Evolutionary conservation across 2,888 invertebrate species (phyloP).

Genomic region (Amphipyra tragopoginis): DNA sequence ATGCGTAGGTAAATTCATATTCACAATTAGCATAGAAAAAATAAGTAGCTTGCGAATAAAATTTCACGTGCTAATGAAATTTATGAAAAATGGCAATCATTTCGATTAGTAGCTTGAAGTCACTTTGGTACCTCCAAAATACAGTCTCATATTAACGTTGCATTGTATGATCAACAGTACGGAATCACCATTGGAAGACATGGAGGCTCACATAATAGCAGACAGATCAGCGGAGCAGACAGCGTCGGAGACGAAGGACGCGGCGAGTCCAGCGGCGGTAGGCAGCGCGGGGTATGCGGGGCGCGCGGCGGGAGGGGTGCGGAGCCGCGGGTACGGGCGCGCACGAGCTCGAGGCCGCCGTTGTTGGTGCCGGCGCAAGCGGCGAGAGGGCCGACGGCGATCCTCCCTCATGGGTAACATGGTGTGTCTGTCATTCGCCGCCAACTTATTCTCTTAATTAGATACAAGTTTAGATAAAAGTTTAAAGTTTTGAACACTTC

Average conservation of each 20-base stretch:
- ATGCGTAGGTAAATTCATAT: no score
- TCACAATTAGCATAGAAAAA: no score
- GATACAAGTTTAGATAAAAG: conserved; percentile 8
- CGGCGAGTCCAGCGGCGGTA: conserved; percentile 60
- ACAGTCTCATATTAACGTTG: conserved; percentile 1
- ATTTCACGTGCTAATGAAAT: no score
- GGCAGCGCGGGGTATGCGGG: conserved; percentile 61
- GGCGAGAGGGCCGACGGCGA: conserved; percentile 84
- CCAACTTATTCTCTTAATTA: conserved; percentile 74
- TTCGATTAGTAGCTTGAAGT: no score
- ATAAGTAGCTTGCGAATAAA: no score
- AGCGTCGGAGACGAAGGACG: conserved; percentile 59
- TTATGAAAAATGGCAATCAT: no score
- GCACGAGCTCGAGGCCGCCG: conserved; percentile 75
- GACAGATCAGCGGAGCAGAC: conserved; percentile 80
- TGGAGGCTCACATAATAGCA: conserved; percentile 83
- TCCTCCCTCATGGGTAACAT: conserved; percentile 87
- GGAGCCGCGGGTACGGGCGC: conserved; percentile 83
- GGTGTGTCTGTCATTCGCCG: conserved; percentile 85
- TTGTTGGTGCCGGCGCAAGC: conserved; percentile 85
- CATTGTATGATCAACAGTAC: conserved; percentile 66
- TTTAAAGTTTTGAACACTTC: no score
- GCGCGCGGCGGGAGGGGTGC: conserved; percentile 58
- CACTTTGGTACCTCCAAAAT: no score
- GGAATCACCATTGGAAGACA: conserved; percentile 79